Evolutionary conservation across 2,113 vertebrate species (phyloP), one percentile per base, ranked within the genome.

Genomic region (Xiphorhynchus elegans): DNA sequence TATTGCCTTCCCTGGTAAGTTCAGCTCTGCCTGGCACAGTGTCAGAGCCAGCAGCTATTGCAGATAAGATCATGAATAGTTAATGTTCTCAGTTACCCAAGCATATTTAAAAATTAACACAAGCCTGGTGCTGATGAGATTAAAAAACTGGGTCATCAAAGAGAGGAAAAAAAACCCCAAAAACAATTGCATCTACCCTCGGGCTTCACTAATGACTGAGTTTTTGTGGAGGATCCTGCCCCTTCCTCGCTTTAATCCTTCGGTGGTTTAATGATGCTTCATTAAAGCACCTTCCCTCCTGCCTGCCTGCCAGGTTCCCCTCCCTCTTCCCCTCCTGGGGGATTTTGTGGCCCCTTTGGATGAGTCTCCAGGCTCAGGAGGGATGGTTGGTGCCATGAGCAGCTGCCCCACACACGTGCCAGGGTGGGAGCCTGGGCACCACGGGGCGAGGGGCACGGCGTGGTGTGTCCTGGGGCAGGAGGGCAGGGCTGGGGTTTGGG

Each of bases 101-200:
- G 92, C 89, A 69, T 82, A 86, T 94, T 96, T 96, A 93, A 96
- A 97, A 97, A 93, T 97, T 95, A 95, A 97, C 70, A 67, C 86
- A 84, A 94, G 70, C 85, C 85, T 63, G 67, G 81, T 50, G 81
- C 81, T 58, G 95, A 79, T 72, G 92, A 95, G 81, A 95, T 84
- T 50, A 73, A 95, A 95, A 97, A 47, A 84, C 90, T 94, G 86
- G 83, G 84, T 94, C 97, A 96, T 77, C 93, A 96, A 96, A 96
- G 95, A 53, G 78, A 66, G 40, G 84, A 66, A 66, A 92, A 92
- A 77, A 86, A 50, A 59, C 7, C 11, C 1, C 44, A 85, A 52
- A 97, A 97, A 93, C 91, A 96, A 86, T 67, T 89, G 55, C 53
- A 64, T 96, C 90, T 91, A 50, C 91, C 82, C 88, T 92, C 7